phyloP scores from a whole-genome alignment of 2,113 vertebrate genomes.

The Hippocampus comes region DNA sequence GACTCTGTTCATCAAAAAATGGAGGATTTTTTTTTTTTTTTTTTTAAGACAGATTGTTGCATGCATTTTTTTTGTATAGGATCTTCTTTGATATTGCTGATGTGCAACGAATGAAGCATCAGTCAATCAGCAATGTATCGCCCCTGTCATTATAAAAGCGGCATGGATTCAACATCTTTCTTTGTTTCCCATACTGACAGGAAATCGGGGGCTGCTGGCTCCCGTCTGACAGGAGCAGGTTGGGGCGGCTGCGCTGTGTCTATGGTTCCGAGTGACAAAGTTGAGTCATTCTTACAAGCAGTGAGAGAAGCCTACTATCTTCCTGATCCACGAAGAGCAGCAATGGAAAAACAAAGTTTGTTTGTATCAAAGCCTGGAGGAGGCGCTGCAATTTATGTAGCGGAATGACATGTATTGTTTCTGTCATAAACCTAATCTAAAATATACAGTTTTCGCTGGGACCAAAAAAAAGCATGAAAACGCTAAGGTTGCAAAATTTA shows the following conservation, averaged over 20 bases:
- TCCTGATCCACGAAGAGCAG: constrained; percentile 57
- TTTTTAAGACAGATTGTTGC: no score
- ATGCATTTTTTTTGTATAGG: no score
- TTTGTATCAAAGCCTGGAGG: constrained; percentile 90
- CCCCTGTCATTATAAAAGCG: neutral
- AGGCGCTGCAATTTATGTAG: constrained; percentile 84
- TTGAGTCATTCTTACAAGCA: constrained; percentile 78
- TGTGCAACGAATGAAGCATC: no score
- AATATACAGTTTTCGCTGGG: neutral
- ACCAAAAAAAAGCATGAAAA: neutral
- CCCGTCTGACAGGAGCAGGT: constrained; percentile 92
- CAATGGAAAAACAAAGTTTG: constrained; percentile 74
- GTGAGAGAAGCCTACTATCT: constrained; percentile 84
- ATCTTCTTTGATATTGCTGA: no score
- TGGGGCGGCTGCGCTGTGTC: constrained; percentile 97
- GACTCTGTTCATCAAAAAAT: no score
- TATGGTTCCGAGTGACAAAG: constrained; percentile 83
- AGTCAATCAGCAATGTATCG: neutral
- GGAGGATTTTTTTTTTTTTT: no score
- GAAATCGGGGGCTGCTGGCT: constrained; percentile 86
- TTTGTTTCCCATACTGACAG: constrained; percentile 66
- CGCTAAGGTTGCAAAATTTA: neutral
- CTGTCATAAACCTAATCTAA: neutral
- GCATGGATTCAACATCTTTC: neutral
- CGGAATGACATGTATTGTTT: constrained; percentile 60